phyloP scores from a whole-genome alignment of 2,797 vertebrate genomes.

The Lithobates sylvaticus region DNA sequence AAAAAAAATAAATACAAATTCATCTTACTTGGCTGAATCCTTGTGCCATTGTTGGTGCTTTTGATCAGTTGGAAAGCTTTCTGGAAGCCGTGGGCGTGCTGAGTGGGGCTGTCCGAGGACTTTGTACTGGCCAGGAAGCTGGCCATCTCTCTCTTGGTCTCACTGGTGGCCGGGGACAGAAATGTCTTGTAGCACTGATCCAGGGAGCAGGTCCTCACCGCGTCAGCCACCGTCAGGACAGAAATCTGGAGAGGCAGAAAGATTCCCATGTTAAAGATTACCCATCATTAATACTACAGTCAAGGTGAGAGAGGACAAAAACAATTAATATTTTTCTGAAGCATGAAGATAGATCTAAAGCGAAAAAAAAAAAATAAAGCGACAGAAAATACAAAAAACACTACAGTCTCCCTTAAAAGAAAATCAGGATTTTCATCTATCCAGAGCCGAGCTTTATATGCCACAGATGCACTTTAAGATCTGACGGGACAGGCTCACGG shows the following conservation, averaged over 20 bases:
- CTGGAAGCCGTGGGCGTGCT: conserved; percentile 92
- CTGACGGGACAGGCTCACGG: neutral
- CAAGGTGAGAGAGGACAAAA: too few species aligned
- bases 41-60: conserved; percentile 89
- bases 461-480: neutral
- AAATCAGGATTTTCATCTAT: neutral
- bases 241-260: conserved; percentile 82
- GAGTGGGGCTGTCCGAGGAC: conserved; percentile 88
- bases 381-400: too few species aligned
- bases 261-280: neutral
- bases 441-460: neutral
- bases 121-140: conserved; percentile 91
- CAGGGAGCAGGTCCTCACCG: conserved; percentile 89
- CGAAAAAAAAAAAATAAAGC: too few species aligned
- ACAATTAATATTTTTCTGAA: too few species aligned
- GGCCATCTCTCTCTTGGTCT: conserved; percentile 97
- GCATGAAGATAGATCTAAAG: too few species aligned
- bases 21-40: conserved; percentile 86
- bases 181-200: conserved; percentile 97
- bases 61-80: conserved; percentile 95
- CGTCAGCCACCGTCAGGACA: conserved; percentile 89
- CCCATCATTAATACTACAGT: neutral
- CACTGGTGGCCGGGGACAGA: conserved; percentile 95
- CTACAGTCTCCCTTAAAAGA: too few species aligned
- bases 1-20: neutral